phyloP scores from a whole-genome alignment of 2,797 vertebrate species.

The Cetoscarus ocellatus region DNA sequence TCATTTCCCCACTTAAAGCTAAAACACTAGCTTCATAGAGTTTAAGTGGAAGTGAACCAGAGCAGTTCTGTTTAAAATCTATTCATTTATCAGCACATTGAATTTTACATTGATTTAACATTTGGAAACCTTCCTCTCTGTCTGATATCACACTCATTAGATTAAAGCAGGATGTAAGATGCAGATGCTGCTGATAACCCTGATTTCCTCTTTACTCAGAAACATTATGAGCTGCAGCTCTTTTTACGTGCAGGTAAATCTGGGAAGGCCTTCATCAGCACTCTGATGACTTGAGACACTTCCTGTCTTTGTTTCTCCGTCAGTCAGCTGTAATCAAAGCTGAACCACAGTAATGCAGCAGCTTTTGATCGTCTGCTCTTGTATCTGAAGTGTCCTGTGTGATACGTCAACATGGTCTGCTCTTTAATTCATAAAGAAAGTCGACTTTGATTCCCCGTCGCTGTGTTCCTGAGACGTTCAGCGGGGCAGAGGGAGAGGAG shows the following conservation, averaged over 20 bases:
- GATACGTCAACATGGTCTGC: background rate
- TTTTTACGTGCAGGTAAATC: conserved; percentile 1
- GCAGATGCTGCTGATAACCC: background rate
- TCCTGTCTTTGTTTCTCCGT: background rate
- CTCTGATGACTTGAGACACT: conserved; percentile 9
- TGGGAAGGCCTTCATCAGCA: conserved; percentile 10
- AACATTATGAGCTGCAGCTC: background rate
- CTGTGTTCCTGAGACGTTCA: background rate
- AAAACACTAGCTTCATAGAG: too few species aligned
- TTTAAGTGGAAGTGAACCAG: too few species aligned
- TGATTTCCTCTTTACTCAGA: background rate
- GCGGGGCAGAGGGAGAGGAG: conserved; percentile 5
- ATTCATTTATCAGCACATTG: background rate
- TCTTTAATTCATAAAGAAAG: conserved; percentile 21
- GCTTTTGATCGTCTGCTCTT: background rate
- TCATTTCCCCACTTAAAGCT: too few species aligned
- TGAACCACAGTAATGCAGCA: background rate
- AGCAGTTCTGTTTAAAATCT: too few species aligned
- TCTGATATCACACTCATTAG: background rate
- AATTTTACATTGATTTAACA: background rate
- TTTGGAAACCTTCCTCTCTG: background rate
- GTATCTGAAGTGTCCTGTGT: conserved; percentile 10
- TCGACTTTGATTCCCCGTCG: conserved; percentile 13
- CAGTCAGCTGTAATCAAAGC: conserved; percentile 18
- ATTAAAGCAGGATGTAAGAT: background rate